Conservation (phyloP, 2,888 invertebrate species). For the Eupsilia transversa region DNA sequence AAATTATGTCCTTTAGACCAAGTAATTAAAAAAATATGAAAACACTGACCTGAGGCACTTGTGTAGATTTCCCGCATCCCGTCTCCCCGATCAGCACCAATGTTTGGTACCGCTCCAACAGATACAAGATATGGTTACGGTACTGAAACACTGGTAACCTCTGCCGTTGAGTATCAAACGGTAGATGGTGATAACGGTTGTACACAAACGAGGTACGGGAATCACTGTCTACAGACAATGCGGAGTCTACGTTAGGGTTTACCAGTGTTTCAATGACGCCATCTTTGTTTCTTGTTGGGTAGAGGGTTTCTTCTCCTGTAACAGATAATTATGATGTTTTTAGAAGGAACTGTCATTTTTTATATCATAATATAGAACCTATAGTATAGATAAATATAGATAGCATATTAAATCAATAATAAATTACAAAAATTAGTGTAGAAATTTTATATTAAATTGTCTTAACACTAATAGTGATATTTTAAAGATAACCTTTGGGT, state of each 20-base stretch:
- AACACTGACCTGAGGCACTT: slow-evolving; percentile 96
- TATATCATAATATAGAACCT: not conserved
- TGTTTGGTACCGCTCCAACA: slow-evolving; percentile 96
- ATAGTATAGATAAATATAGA: no score
- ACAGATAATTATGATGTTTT: slow-evolving; percentile 9
- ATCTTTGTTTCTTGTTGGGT: slow-evolving; percentile 84
- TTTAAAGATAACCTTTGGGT: no score
- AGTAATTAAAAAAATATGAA: not conserved
- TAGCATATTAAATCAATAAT: no score
- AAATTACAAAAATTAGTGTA: no score
- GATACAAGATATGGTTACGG: slow-evolving; percentile 96
- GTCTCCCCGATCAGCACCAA: slow-evolving; percentile 98
- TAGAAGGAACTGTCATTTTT: not conserved
- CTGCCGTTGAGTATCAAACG: slow-evolving; percentile 95
- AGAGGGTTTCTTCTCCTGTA: slow-evolving; percentile 78
- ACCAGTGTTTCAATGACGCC: slow-evolving; percentile 82
- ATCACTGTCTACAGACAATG: slow-evolving; percentile 90
- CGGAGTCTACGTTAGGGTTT: slow-evolving; percentile 83
- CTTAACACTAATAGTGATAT: no score
- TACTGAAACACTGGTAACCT: slow-evolving; percentile 96
- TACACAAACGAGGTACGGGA: slow-evolving; percentile 93
- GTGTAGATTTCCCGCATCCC: slow-evolving; percentile 98
- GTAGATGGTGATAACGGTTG: slow-evolving; percentile 95
- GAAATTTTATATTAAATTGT: no score
- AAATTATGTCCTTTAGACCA: no score